Evolutionary conservation across 2,888 invertebrate genomes (phyloP).

Genomic region (Emmelina monodactyla): DNA sequence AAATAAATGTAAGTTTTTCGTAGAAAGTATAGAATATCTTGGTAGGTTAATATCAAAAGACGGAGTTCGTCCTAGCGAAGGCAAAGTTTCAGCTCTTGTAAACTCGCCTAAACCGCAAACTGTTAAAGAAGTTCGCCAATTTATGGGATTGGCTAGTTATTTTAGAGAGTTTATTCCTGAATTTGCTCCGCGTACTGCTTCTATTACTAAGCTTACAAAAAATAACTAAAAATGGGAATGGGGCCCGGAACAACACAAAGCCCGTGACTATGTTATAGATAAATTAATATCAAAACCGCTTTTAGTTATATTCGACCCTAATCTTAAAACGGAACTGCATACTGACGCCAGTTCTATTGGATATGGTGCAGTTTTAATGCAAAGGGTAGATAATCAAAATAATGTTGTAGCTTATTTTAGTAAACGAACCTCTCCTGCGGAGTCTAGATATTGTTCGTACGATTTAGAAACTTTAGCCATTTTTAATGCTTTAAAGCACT

Average conservation of each 20-base stretch:
- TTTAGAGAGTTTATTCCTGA: constrained; percentile 21
- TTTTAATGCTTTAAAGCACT: constrained; percentile 22
- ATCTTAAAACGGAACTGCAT: constrained; percentile 15
- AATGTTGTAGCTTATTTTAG: constrained; percentile 25
- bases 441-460: constrained; percentile 20
- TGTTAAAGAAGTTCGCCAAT: constrained; percentile 17
- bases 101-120: constrained; percentile 13
- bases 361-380: constrained; percentile 25
- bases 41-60: constrained; percentile 15
- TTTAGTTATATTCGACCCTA: constrained; percentile 17
- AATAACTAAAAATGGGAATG: constrained; percentile 19
- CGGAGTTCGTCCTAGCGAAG: constrained; percentile 17
- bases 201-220: constrained; percentile 20
- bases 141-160: constrained; percentile 20
- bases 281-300: constrained; percentile 15
- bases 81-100: constrained; percentile 13
- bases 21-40: constrained; percentile 15
- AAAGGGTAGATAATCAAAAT: constrained; percentile 13
- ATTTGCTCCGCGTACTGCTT: constrained; percentile 17
- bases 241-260: constrained; percentile 19
- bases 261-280: constrained; percentile 18
- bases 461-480: constrained; percentile 32
- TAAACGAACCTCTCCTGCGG: constrained; percentile 18
- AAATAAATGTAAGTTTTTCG: constrained; percentile 17
- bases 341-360: constrained; percentile 20